Evolutionary conservation across 2,797 vertebrate species (phyloP).

Genomic region (Hoplostethus atlanticus): DNA sequence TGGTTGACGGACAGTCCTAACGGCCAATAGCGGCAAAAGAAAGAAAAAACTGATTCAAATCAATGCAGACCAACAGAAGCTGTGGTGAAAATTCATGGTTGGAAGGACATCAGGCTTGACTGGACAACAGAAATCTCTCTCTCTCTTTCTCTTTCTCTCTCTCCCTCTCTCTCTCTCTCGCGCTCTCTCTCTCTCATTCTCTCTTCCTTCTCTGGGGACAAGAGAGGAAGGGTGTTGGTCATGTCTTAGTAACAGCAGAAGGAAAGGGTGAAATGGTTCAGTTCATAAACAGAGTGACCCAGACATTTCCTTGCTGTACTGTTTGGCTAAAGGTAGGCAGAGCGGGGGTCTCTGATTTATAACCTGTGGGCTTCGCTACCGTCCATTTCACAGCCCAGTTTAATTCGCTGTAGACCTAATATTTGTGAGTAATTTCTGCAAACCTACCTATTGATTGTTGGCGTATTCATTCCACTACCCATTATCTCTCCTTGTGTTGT

Average conservation of each 20-base stretch:
- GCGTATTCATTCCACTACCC: not conserved
- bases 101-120: too few relatives aligned
- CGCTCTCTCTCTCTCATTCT: slow-evolving; percentile 12
- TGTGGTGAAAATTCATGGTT: too few relatives aligned
- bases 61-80: not conserved
- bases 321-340: not conserved
- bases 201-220: not conserved
- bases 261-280: slow-evolving; percentile 35
- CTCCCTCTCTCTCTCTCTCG: too few relatives aligned
- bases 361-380: not conserved
- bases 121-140: too few relatives aligned
- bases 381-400: too few relatives aligned
- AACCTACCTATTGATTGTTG: not conserved
- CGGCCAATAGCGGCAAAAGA: not conserved
- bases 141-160: too few relatives aligned
- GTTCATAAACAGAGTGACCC: slow-evolving; percentile 19
- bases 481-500: not conserved
- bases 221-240: slow-evolving; percentile 64
- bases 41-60: not conserved
- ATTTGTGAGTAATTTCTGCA: not conserved
- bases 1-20: not conserved
- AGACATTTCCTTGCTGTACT: slow-evolving; percentile 36
- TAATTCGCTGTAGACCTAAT: too few relatives aligned
- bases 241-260: not conserved
- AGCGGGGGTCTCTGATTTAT: slow-evolving; percentile 27